Conservation (phyloP, 2,113 vertebrate genomes). For the Cyanocitta stelleri region DNA sequence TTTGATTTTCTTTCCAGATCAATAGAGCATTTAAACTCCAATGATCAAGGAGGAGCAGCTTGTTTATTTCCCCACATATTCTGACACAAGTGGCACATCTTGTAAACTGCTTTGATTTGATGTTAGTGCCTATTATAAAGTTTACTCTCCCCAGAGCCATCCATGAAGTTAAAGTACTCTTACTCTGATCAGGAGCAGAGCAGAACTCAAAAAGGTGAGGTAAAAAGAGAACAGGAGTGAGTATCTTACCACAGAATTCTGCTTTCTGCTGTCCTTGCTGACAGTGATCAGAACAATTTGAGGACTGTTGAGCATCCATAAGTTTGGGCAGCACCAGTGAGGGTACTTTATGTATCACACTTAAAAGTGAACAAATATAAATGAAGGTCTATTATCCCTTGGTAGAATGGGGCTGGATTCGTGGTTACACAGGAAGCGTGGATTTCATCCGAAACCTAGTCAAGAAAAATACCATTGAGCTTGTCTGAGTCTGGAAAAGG, state of each 20-base stretch:
- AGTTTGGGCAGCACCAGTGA: neutral
- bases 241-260: neutral
- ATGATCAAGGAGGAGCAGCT: slow-evolving; percentile 51
- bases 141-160: neutral
- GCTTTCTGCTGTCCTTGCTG: neutral
- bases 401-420: neutral
- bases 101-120: slow-evolving; percentile 39
- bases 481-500: neutral
- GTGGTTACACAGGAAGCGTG: neutral
- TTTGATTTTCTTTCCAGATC: slow-evolving; percentile 48
- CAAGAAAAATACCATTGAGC: neutral
- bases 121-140: slow-evolving; percentile 34
- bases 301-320: neutral
- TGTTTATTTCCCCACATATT: slow-evolving; percentile 50
- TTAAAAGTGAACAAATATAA: neutral
- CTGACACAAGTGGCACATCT: slow-evolving; percentile 32
- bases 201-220: neutral
- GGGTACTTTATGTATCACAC: neutral
- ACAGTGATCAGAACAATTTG: neutral
- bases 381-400: neutral
- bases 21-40: slow-evolving; percentile 63
- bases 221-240: neutral
- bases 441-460: neutral
- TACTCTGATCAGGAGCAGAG: neutral
- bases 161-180: slow-evolving; percentile 27